phyloP scores from a whole-genome alignment of 1,140 invertebrate genomes.

The Tetragnatha versicolor region DNA sequence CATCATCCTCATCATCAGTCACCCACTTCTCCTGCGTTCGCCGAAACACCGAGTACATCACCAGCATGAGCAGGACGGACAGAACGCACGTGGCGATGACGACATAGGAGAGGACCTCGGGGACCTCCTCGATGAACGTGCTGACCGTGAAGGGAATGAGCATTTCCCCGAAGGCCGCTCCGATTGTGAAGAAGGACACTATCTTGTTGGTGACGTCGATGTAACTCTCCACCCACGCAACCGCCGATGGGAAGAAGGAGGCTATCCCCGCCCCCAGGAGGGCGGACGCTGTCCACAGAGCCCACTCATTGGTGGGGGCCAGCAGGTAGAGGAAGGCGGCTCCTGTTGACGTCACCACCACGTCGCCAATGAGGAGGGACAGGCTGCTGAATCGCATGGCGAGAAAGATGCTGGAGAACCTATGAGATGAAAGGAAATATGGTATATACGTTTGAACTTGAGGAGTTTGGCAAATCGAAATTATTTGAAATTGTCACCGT shows the following conservation, averaged over 20 bases:
- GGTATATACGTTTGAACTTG: too few relatives aligned
- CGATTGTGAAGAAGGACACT: slow-evolving; percentile 66
- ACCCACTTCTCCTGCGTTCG: slow-evolving; percentile 23
- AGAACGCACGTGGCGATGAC: slow-evolving; percentile 59
- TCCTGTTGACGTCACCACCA: slow-evolving; percentile 62
- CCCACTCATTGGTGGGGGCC: slow-evolving; percentile 59
- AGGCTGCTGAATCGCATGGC: slow-evolving; percentile 62
- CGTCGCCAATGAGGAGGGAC: slow-evolving; percentile 60
- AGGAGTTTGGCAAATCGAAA: too few relatives aligned
- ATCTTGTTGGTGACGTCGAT: slow-evolving; percentile 66
- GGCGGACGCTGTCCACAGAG: slow-evolving; percentile 60
- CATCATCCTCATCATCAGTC: slow-evolving; percentile 63
- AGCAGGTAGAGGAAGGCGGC: slow-evolving; percentile 63
- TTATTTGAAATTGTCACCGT: too few relatives aligned
- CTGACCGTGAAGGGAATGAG: slow-evolving; percentile 63
- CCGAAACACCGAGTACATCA: slow-evolving; percentile 57
- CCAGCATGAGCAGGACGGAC: slow-evolving; percentile 59
- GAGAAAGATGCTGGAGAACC: background rate
- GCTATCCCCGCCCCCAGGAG: slow-evolving; percentile 66
- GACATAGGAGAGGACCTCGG: slow-evolving; percentile 64
- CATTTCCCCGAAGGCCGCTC: slow-evolving; percentile 67
- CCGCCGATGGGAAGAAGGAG: slow-evolving; percentile 66
- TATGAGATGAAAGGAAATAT: too few relatives aligned
- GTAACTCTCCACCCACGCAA: slow-evolving; percentile 68
- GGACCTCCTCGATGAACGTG: slow-evolving; percentile 61